Evolutionary conservation across 2,888 invertebrate species (phyloP).

Genomic region (Drosophila fulvimacula): DNA sequence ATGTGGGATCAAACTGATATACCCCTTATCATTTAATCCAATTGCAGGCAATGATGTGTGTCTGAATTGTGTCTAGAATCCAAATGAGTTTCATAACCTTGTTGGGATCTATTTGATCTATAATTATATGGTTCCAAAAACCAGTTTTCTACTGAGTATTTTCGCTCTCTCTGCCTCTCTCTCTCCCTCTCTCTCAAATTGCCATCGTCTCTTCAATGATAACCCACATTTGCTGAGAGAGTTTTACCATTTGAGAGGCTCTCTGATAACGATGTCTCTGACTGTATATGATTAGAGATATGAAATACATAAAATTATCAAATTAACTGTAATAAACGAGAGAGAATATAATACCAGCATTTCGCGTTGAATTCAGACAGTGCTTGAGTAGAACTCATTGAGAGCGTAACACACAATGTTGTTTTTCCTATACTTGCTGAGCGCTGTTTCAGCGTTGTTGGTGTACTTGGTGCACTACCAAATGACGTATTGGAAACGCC

Average conservation of each 20-base stretch:
- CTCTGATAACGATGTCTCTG: not conserved
- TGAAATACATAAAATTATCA: not conserved
- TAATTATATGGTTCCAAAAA: not conserved
- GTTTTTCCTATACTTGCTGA: conserved; percentile 49
- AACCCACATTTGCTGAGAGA: not conserved
- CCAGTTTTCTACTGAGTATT: not conserved
- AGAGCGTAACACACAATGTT: conserved; percentile 29
- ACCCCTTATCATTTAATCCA: not conserved
- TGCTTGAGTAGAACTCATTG: not conserved
- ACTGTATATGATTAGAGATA: not conserved
- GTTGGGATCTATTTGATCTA: not conserved
- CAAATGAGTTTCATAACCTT: not conserved
- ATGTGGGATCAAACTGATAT: not conserved
- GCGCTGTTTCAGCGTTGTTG: conserved; percentile 41
- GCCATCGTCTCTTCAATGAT: not conserved
- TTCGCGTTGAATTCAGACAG: not conserved
- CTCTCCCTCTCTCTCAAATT: no score
- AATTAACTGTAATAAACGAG: not conserved
- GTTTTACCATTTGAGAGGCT: not conserved
- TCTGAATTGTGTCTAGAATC: not conserved
- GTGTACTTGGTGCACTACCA: conserved; percentile 34
- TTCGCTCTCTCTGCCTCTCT: not conserved
- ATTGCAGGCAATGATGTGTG: not conserved
- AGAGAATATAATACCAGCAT: not conserved
- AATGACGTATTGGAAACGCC: conserved; percentile 52